Evolutionary conservation across 2,888 invertebrate species (phyloP).

Genomic region (Notodonta dromedarius): DNA sequence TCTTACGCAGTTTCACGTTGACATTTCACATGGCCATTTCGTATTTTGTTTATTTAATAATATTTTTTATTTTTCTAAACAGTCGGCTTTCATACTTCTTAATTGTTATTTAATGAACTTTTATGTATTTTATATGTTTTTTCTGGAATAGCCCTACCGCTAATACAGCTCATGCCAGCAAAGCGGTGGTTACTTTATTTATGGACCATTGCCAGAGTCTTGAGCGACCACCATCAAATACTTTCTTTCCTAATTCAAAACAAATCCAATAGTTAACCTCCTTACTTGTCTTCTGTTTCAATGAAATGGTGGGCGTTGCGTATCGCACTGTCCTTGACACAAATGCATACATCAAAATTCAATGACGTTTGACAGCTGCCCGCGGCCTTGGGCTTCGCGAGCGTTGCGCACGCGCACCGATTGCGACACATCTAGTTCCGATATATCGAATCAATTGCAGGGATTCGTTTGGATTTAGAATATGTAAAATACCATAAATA

Average conservation of each 20-base stretch:
- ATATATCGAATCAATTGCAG: constrained; percentile 27
- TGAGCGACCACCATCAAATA: not conserved
- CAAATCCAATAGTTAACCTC: no score
- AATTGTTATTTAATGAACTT: no score
- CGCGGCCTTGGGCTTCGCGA: constrained; percentile 37
- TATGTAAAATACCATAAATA: not conserved
- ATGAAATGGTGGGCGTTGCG: not conserved
- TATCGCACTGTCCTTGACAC: constrained; percentile 36
- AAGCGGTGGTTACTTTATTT: no score
- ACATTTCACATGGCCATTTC: no score
- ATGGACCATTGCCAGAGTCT: no score
- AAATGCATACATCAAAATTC: constrained; percentile 39
- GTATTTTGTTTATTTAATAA: no score
- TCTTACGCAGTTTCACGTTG: not conserved
- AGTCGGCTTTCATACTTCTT: no score
- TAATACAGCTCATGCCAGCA: no score
- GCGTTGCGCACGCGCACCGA: constrained; percentile 29
- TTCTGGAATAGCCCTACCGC: no score
- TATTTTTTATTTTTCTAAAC: no score
- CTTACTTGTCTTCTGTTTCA: not conserved
- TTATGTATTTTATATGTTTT: no score
- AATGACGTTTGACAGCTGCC: constrained; percentile 48
- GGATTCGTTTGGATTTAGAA: constrained; percentile 9
- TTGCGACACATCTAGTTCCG: constrained; percentile 30
- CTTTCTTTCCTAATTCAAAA: no score